phyloP scores from a whole-genome alignment of 2,797 vertebrate species.

The Margarornis squamiger region DNA sequence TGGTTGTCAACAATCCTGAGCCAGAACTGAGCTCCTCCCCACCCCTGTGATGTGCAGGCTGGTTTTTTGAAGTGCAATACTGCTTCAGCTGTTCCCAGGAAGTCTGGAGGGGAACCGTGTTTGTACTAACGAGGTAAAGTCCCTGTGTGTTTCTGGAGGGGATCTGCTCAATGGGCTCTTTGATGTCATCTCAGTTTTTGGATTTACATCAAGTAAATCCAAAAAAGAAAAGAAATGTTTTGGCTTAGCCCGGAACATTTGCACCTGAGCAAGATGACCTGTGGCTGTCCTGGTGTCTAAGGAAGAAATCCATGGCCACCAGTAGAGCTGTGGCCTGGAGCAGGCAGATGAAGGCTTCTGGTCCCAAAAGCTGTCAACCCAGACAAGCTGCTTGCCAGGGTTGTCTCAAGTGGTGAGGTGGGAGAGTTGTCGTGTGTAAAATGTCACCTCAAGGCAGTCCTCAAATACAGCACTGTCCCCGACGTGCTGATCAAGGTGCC shows the following conservation, averaged over 20 bases:
- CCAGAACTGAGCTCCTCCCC: slow-evolving; percentile 33
- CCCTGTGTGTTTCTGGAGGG: slow-evolving; percentile 70
- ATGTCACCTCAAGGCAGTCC: background rate
- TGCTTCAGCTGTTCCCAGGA: slow-evolving; percentile 68
- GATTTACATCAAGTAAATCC: slow-evolving; percentile 79
- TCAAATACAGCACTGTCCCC: background rate
- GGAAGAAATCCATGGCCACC: background rate
- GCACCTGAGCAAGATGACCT: slow-evolving; percentile 66
- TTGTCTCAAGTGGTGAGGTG: background rate
- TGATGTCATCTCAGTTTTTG: slow-evolving; percentile 78
- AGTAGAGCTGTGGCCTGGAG: background rate
- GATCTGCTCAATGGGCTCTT: slow-evolving; percentile 77
- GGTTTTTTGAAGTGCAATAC: slow-evolving; percentile 60
- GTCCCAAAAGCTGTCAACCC: background rate
- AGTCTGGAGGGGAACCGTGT: slow-evolving; percentile 66
- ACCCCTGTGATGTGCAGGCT: slow-evolving; percentile 54
- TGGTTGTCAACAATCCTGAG: slow-evolving; percentile 3
- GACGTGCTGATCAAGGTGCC: background rate
- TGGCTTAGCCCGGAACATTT: slow-evolving; percentile 54
- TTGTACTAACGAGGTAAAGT: slow-evolving; percentile 81
- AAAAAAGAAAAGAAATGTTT: slow-evolving; percentile 50
- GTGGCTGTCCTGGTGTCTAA: slow-evolving; percentile 38
- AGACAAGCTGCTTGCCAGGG: background rate
- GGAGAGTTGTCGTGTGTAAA: background rate
- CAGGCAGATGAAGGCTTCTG: background rate